Evolutionary conservation across 2,113 vertebrate species (phyloP), one percentile per base, ranked within the genome.

Genomic region (Cottus gobio): DNA sequence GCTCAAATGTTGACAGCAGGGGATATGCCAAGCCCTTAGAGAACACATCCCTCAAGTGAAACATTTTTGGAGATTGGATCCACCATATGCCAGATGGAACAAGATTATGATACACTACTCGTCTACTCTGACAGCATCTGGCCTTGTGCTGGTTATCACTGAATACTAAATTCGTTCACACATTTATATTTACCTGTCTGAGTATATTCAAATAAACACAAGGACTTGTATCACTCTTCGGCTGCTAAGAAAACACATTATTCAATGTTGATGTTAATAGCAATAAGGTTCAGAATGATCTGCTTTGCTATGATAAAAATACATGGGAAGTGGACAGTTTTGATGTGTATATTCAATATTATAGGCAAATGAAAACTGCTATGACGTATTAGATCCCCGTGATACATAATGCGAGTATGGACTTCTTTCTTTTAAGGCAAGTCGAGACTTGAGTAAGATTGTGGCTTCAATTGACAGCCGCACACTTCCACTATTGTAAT

Each of bases 401-500:
- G 77, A 78, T 39, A 82, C 57, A 69, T 28, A 44, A 66, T 73
- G 50, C 79, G 42, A 80, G 64, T 28, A 66, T 66, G 70, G 66
- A 71, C 64, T 68, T 18, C 31, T 85, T 80, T 30, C 58, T 85
- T 86, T 68, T 62, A 6, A 83, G 58, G 36, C 31, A 37, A 87
- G 85, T 70, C 80, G 54, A 78, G 82, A 71, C 74, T 77, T 60
- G 80, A 79, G 62, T 30, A 46, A 86, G 73, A 77, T 87, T 66
- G 82, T 60, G 42, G 37, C 62, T 80, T 83, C 84, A 82, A 83
- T 81, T 88, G 87, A 88, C 89, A 93, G 85, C 82, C 37, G 87
- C 81, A 78, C 82, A 71, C 86, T 85, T 89, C 63, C 71, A 70
- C 81, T 77, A 85, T 88, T 87, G 89, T 94, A 95, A 95, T 95